Evolutionary conservation across 2,797 vertebrate genomes (phyloP).

Genomic region (Brachymystax lenok): DNA sequence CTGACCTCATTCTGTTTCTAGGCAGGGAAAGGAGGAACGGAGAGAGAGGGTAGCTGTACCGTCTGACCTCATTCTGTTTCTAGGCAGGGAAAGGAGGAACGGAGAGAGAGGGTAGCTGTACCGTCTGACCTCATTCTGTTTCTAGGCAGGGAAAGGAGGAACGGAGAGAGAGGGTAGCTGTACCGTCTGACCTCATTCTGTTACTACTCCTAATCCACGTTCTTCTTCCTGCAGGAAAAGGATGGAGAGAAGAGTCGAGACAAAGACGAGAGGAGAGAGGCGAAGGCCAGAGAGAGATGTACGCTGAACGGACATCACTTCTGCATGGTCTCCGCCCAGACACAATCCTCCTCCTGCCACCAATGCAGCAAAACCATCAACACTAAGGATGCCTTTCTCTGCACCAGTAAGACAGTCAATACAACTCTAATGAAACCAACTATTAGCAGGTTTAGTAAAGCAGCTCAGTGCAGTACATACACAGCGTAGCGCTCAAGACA

Average conservation of each 20-base stretch:
- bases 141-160: too few relatives aligned
- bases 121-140: too few relatives aligned
- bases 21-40: too few relatives aligned
- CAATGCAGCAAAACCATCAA: constrained; percentile 86
- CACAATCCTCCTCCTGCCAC: constrained; percentile 79
- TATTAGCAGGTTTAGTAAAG: neutral
- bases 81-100: too few relatives aligned
- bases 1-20: too few relatives aligned
- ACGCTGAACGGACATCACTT: constrained; percentile 85
- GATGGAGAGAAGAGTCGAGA: constrained; percentile 87
- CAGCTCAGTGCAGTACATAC: neutral
- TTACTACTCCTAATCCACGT: neutral
- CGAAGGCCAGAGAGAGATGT: constrained; percentile 88
- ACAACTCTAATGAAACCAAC: neutral
- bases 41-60: too few relatives aligned
- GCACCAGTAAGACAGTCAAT: constrained; percentile 83
- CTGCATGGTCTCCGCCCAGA: constrained; percentile 61
- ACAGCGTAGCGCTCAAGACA: neutral
- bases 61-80: too few relatives aligned
- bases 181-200: neutral
- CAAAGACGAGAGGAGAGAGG: constrained; percentile 79
- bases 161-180: too few relatives aligned
- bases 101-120: too few relatives aligned
- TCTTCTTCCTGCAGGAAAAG: constrained; percentile 80
- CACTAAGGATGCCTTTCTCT: constrained; percentile 85